A percentile compares a stretch with the other conserved stretches of the same genome.
Evolutionary conservation across 1,140 invertebrate genomes (phyloP).

Genomic region (Campodea augens): DNA sequence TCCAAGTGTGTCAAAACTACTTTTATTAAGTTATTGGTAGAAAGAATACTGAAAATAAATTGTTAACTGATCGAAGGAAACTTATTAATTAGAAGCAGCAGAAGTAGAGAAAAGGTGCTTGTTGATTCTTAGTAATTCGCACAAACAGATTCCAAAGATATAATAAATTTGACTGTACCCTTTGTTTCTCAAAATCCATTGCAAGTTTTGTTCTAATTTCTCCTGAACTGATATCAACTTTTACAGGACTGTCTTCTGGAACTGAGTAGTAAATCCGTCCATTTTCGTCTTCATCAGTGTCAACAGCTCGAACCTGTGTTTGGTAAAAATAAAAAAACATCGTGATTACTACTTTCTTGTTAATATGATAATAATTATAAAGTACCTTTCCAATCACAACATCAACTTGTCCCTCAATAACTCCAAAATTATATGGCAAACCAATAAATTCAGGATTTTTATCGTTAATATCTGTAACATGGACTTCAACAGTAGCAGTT

Average conservation of each 20-base stretch:
- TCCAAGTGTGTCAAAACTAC: no score
- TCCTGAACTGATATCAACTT: slow-evolving; percentile 53
- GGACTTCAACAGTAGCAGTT: slow-evolving; percentile 65
- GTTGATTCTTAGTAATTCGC: background rate
- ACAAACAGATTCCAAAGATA: slow-evolving; percentile 4
- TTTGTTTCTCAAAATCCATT: slow-evolving; percentile 66
- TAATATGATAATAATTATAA: no score
- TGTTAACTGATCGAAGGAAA: no score
- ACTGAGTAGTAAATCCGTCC: slow-evolving; percentile 39
- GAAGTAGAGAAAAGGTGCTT: no score
- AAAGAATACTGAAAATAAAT: no score
- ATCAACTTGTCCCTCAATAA: slow-evolving; percentile 22
- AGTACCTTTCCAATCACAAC: slow-evolving; percentile 23
- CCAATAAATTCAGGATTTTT: slow-evolving; percentile 66
- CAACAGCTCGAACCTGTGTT: slow-evolving; percentile 33
- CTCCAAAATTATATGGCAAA: slow-evolving; percentile 50
- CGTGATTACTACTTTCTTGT: no score
- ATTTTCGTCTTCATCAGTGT: slow-evolving; percentile 54
- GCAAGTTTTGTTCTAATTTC: slow-evolving; percentile 51
- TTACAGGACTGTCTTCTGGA: slow-evolving; percentile 54
- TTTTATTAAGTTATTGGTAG: no score
- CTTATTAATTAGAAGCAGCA: no score
- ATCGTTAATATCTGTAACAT: slow-evolving; percentile 76
- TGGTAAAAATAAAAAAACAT: no score
- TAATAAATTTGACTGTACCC: slow-evolving; percentile 31